Conservation (phyloP, 2,888 invertebrate species). For the Leucozona laternaria region DNA sequence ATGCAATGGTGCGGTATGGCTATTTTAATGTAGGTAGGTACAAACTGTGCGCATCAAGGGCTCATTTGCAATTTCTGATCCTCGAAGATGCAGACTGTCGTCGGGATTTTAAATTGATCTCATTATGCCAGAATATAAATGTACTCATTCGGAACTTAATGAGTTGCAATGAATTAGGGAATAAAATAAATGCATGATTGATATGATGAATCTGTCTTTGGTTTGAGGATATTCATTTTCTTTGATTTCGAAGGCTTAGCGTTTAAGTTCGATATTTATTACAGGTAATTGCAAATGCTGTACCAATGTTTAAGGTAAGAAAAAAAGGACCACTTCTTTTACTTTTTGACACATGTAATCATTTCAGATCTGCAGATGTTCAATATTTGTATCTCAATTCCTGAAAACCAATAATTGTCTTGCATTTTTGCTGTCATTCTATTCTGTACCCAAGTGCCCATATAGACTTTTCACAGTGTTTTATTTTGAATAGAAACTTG, state of each 20-base stretch:
- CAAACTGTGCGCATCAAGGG: constrained; percentile 1
- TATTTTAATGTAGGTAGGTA: neutral
- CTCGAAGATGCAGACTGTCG: constrained; percentile 51
- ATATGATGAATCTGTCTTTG: constrained; percentile 43
- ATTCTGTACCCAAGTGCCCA: too few relatives aligned
- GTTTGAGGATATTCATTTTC: constrained; percentile 37
- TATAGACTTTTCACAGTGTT: too few relatives aligned
- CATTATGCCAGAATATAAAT: constrained; percentile 66
- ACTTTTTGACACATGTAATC: too few relatives aligned
- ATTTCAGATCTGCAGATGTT: too few relatives aligned
- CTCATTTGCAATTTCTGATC: constrained; percentile 63
- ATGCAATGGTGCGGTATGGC: constrained; percentile 61
- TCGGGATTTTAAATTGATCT: constrained; percentile 70
- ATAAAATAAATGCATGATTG: constrained; percentile 10
- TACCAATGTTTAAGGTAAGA: neutral
- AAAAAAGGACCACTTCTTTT: neutral
- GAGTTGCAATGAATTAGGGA: constrained; percentile 57
- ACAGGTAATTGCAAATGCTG: neutral
- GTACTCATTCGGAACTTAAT: constrained; percentile 57
- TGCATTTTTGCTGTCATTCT: too few relatives aligned
- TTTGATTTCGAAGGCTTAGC: neutral
- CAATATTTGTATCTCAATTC: too few relatives aligned
- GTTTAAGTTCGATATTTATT: neutral
- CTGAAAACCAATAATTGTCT: too few relatives aligned
- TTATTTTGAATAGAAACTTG: too few relatives aligned